phyloP scores from a whole-genome alignment of 2,888 invertebrate genomes.

The Lottia scabra region DNA sequence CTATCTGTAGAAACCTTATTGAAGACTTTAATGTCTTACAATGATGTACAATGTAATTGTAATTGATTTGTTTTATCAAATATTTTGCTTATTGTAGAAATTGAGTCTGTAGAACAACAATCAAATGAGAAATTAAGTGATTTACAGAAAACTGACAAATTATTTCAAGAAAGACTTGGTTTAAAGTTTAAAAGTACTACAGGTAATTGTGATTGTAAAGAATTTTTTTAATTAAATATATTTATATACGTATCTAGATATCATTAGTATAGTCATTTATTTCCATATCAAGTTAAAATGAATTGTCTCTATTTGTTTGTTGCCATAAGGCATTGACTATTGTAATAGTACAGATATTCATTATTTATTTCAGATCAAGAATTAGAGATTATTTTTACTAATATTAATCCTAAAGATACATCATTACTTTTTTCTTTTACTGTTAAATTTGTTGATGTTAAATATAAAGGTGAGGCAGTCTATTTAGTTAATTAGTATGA shows the following conservation, averaged over 20 bases:
- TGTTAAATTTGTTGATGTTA: constrained; percentile 41
- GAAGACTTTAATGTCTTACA: too few relatives aligned
- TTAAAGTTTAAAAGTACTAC: constrained; percentile 48
- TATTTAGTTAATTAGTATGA: too few relatives aligned
- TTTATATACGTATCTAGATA: too few relatives aligned
- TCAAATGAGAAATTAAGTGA: constrained; percentile 37
- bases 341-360: not conserved
- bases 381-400: constrained; percentile 52
- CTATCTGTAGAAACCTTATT: too few relatives aligned
- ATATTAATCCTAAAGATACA: constrained; percentile 49
- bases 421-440: constrained; percentile 44
- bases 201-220: constrained; percentile 32
- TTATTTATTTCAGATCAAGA: constrained; percentile 40
- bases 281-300: too few relatives aligned
- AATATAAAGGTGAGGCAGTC: constrained; percentile 48
- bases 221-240: too few relatives aligned
- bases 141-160: constrained; percentile 38
- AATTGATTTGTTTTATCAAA: too few relatives aligned
- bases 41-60: too few relatives aligned
- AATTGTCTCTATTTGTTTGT: too few relatives aligned
- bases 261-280: too few relatives aligned
- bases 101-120: constrained; percentile 31
- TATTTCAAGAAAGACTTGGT: constrained; percentile 42
- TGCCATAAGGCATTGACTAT: not conserved
- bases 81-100: constrained; percentile 26